Base-by-base conservation (phyloP, 2,113 vertebrate species). In the Vidua chalybeata region DNA sequence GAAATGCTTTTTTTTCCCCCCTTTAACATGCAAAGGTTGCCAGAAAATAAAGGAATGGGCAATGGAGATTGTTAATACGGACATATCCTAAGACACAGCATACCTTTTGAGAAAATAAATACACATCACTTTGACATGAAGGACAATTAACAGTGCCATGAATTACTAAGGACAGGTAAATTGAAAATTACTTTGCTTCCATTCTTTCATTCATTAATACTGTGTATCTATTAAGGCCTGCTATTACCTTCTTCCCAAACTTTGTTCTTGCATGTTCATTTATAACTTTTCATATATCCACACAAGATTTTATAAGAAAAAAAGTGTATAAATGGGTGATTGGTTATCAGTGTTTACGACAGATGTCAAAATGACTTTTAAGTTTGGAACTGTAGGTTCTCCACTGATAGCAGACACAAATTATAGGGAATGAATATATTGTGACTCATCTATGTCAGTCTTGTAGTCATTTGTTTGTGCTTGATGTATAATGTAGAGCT, bases 91-190 rank as follows among this genome's bases (percentile, higher is more conserved):
- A 94, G 68, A 63, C 11, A n/a, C 28, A n/a, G 7, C 26, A 1
- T 37, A 82, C 4, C 55, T 41, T 73, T 45, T 76, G 74, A 21
- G 84, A 76, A 81, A 75, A 72, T 24, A 91, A 88, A 59, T 62
- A n/a, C 14, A 45, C 74, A 94, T 10, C 24, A 18, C 22, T 66
- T 89, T 82, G 66, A 21, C 58, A 52, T 78, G 55, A 73, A 94
- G 62, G 24, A 76, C 77, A 94, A 68, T 62, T 89, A 33, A 73
- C 21, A 52, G 23, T 54, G 59, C 52, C 46, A 33, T 59, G 75
- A 81, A 73, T 61, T 68, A 69, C 87, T 96, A 80, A 76, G 69
- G 28, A 64, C 75, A 96, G 92, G 98, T 98, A 97, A 97, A 91
- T 43, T 59, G 82, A 80, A 96, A 51, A 35, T 83, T 6, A 9